Evolutionary conservation across 2,113 vertebrate genomes (phyloP).

Genomic region (Scopus umbretta): DNA sequence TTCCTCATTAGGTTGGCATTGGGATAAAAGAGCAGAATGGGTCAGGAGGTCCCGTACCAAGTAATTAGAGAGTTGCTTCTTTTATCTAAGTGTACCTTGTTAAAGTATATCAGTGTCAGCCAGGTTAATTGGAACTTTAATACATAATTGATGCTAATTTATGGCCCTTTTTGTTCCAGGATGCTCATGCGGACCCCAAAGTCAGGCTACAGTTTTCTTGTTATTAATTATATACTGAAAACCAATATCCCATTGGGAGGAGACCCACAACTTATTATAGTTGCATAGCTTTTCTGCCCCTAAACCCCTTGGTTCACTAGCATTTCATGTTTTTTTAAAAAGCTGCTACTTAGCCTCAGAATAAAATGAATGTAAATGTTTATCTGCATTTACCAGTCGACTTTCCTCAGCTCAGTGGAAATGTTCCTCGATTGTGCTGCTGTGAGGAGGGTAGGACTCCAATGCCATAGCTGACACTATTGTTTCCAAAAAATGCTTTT

Average conservation of each 20-base stretch:
- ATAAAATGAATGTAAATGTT: slow-evolving; percentile 1
- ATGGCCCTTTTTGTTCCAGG: slow-evolving; percentile 80
- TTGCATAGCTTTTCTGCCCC: slow-evolving; percentile 5
- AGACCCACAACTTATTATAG: slow-evolving; percentile 55
- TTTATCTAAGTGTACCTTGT: slow-evolving; percentile 83
- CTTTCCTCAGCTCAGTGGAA: background rate
- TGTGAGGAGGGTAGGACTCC: background rate
- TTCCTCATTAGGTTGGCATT: slow-evolving; percentile 73
- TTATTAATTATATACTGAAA: slow-evolving; percentile 84
- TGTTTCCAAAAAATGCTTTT: background rate
- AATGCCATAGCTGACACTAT: background rate
- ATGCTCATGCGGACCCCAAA: slow-evolving; percentile 75
- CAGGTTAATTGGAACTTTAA: slow-evolving; percentile 86
- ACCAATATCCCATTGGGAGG: slow-evolving; percentile 71
- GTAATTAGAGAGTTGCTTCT: slow-evolving; percentile 84
- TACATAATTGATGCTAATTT: slow-evolving; percentile 88
- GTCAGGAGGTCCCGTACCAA: slow-evolving; percentile 80
- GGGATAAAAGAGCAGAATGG: slow-evolving; percentile 78
- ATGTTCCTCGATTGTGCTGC: background rate
- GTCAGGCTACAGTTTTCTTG: slow-evolving; percentile 80
- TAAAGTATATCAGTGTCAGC: slow-evolving; percentile 85
- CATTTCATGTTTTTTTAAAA: background rate
- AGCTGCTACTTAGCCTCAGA: background rate
- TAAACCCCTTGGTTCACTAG: background rate
- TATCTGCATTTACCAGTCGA: background rate